A percentile compares a stretch with the other conserved stretches of the same genome.
Evolutionary conservation across 2,113 vertebrate species (phyloP).

Genomic region (Scophthalmus maximus): DNA sequence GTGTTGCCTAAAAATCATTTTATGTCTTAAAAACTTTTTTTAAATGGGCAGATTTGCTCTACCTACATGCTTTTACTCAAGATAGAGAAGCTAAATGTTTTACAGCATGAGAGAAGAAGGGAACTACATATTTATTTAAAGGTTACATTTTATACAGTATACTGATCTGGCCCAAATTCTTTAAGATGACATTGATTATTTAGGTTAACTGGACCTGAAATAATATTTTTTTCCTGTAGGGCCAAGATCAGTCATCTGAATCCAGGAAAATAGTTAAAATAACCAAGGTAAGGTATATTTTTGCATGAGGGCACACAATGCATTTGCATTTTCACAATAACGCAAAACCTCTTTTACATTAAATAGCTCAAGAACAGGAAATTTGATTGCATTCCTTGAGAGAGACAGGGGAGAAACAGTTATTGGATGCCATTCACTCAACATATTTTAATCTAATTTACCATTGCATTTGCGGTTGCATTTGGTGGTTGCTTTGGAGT

Average conservation of each 20-base stretch:
- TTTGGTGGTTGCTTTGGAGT: slow-evolving; percentile 41
- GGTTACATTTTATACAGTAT: no score
- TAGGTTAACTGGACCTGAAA: neutral
- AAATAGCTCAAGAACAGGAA: neutral
- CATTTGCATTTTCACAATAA: slow-evolving; percentile 10
- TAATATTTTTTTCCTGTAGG: slow-evolving; percentile 59
- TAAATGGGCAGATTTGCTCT: no score
- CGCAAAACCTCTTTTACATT: no score
- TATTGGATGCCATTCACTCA: neutral
- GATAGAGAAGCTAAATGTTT: no score
- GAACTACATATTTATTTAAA: no score
- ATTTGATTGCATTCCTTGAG: neutral
- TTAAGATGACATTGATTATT: slow-evolving; percentile 70
- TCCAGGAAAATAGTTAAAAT: slow-evolving; percentile 58
- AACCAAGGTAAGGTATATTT: slow-evolving; percentile 69
- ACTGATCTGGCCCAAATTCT: no score
- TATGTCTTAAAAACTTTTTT: no score
- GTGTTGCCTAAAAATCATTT: no score
- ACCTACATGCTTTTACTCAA: no score
- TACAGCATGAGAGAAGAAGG: no score
- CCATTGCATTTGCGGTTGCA: slow-evolving; percentile 12
- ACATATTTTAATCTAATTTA: neutral
- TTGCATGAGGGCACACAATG: slow-evolving; percentile 20
- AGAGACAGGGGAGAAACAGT: slow-evolving; percentile 10
- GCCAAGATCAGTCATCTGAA: slow-evolving; percentile 40